phyloP scores from a whole-genome alignment of 2,888 invertebrate genomes.

The Tenthredo livida region DNA sequence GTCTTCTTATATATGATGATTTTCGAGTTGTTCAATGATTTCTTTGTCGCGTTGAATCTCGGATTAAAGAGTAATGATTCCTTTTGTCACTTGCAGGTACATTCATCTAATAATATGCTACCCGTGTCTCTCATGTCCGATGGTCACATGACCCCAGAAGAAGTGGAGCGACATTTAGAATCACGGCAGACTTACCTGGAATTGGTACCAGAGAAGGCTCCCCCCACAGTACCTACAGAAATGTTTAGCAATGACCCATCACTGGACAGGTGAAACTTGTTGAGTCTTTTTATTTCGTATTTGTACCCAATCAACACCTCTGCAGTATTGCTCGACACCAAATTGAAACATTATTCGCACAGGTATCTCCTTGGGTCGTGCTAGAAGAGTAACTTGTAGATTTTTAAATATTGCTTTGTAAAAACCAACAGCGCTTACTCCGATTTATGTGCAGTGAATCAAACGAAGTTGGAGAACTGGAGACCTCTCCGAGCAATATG shows the following conservation, averaged over 20 bases:
- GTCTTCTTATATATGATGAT: not conserved
- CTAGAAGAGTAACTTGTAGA: not conserved
- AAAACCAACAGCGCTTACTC: slow-evolving; percentile 60
- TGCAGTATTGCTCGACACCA: not conserved
- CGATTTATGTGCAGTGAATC: slow-evolving; percentile 84
- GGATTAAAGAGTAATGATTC: not conserved
- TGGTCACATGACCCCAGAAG: slow-evolving; percentile 94
- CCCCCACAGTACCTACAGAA: slow-evolving; percentile 94
- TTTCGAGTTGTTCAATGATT: not conserved
- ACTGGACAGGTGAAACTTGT: slow-evolving; percentile 84
- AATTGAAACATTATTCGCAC: not conserved
- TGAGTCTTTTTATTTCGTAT: not conserved
- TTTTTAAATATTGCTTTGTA: slow-evolving; percentile 17
- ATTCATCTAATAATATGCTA: slow-evolving; percentile 78
- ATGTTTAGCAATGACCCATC: slow-evolving; percentile 97
- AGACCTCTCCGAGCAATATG: slow-evolving; percentile 90
- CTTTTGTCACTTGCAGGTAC: slow-evolving; percentile 79
- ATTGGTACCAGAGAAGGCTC: slow-evolving; percentile 90
- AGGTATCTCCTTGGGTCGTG: not conserved
- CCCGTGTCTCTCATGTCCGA: slow-evolving; percentile 83
- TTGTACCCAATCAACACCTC: not conserved
- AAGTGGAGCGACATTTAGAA: slow-evolving; percentile 93
- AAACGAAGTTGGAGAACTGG: slow-evolving; percentile 87
- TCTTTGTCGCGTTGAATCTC: not conserved
- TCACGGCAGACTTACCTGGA: slow-evolving; percentile 90